Evolutionary conservation across 2,888 invertebrate species (phyloP).

Genomic region (Flexamia atlantica): DNA sequence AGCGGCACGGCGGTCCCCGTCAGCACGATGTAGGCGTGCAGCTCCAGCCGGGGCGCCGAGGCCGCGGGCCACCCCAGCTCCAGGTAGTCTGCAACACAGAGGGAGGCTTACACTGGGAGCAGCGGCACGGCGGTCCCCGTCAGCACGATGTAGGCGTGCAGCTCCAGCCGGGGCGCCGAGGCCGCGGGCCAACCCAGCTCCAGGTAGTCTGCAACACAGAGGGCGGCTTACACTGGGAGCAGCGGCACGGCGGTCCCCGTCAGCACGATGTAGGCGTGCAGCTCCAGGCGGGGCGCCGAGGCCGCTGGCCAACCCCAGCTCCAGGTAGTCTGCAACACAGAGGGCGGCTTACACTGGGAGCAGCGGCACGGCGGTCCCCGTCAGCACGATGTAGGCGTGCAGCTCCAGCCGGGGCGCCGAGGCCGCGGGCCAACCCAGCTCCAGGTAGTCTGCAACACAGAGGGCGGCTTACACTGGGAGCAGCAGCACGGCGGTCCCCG

Average conservation of each 20-base stretch:
- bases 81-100: conserved; percentile 80
- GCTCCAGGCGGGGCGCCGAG: conserved; percentile 82
- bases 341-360: conserved; percentile 87
- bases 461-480: conserved; percentile 85
- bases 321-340: conserved; percentile 82
- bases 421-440: conserved; percentile 84
- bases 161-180: conserved; percentile 82
- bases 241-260: conserved; percentile 86
- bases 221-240: conserved; percentile 85
- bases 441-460: conserved; percentile 80
- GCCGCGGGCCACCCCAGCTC: conserved; percentile 84
- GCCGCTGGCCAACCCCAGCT: conserved; percentile 85
- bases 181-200: conserved; percentile 84
- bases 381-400: conserved; percentile 85
- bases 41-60: conserved; percentile 82
- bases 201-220: conserved; percentile 80
- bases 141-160: conserved; percentile 86
- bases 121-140: conserved; percentile 86
- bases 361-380: conserved; percentile 85
- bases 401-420: conserved; percentile 83
- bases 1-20: conserved; percentile 86
- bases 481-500: conserved; percentile 85
- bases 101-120: conserved; percentile 85
- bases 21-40: conserved; percentile 86
- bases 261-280: conserved; percentile 86